Evolutionary conservation across 2,797 vertebrate genomes (phyloP).

Genomic region (Pangasius djambal): DNA sequence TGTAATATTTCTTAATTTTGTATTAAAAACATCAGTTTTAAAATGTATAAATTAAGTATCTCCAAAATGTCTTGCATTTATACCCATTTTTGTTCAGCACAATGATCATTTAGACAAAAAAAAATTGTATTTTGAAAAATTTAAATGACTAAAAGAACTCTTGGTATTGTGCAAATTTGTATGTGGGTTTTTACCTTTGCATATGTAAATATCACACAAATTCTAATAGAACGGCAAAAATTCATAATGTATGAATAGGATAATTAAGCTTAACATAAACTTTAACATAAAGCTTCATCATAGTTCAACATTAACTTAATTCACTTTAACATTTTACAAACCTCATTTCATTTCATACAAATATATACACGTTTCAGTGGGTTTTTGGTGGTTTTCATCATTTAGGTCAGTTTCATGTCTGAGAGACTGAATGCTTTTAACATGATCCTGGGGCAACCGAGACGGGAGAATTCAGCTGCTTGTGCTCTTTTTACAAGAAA

Average conservation of each 20-base stretch:
- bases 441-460: not conserved
- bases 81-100: not conserved
- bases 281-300: not conserved
- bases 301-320: not conserved
- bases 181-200: not conserved
- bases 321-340: conserved; percentile 13
- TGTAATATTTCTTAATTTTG: not conserved
- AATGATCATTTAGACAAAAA: not conserved
- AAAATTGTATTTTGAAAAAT: not conserved
- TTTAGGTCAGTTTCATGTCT: not conserved
- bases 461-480: conserved; percentile 13
- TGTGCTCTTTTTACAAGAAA: conserved; percentile 21
- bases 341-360: not conserved
- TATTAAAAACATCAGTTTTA: not conserved
- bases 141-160: not conserved
- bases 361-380: not conserved
- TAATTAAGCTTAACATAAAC: not conserved
- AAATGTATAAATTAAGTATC: not conserved
- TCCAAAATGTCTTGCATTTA: not conserved
- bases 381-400: conserved; percentile 20
- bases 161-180: not conserved
- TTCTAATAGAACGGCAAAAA: not conserved
- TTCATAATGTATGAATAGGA: not conserved
- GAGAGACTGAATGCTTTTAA: conserved; percentile 12
- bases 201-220: conserved; percentile 7